Conservation (phyloP, 2,113 vertebrate species). For the Isurus oxyrinchus region DNA sequence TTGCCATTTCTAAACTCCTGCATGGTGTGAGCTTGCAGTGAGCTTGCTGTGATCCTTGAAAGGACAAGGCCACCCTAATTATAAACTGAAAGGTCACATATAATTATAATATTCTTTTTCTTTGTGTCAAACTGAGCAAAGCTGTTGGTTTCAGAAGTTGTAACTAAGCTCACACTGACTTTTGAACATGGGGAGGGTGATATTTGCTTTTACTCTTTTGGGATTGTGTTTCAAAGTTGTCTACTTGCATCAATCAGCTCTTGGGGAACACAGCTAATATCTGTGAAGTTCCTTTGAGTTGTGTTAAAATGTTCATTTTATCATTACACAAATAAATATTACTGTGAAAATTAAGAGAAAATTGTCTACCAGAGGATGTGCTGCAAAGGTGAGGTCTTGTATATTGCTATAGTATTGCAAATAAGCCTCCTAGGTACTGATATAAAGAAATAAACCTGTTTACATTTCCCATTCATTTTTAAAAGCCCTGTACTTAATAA, state of each 20-base stretch:
- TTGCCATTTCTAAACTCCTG: background rate
- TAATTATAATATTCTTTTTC: slow-evolving; percentile 17
- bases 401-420: background rate
- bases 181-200: background rate
- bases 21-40: slow-evolving; percentile 3
- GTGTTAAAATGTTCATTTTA: background rate
- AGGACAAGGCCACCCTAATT: slow-evolving; percentile 33
- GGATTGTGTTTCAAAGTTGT: background rate
- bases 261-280: background rate
- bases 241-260: background rate
- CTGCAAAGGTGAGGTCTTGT: background rate
- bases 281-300: background rate
- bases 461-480: background rate
- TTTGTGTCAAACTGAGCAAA: slow-evolving; percentile 21
- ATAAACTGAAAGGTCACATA: slow-evolving; percentile 35
- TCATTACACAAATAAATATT: background rate
- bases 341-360: background rate
- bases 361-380: background rate
- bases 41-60: slow-evolving; percentile 34
- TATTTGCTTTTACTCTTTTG: background rate
- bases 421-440: background rate
- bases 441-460: background rate
- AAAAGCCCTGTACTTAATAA: background rate
- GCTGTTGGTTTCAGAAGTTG: slow-evolving; percentile 14
- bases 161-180: background rate